Evolutionary conservation across 2,888 invertebrate genomes (phyloP).

Genomic region (Tolmerus cingulatus): DNA sequence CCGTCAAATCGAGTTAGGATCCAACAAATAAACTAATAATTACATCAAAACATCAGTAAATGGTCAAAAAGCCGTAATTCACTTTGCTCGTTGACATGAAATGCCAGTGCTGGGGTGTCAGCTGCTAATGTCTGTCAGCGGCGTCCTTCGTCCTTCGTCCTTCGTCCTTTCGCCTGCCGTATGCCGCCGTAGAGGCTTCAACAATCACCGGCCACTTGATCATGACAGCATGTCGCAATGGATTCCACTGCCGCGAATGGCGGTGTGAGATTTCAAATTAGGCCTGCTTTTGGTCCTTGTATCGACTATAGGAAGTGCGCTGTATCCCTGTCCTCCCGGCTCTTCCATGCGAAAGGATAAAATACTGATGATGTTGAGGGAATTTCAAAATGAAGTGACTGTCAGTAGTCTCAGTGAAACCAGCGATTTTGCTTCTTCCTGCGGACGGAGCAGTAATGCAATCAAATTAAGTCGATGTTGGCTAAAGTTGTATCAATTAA

Average conservation of each 20-base stretch:
- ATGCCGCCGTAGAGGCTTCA: not conserved
- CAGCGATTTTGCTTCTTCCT: not conserved
- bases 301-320: not conserved
- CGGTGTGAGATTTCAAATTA: slow-evolving; percentile 27
- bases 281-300: not conserved
- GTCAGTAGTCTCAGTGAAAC: not conserved
- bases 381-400: not conserved
- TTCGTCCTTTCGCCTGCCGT: not conserved
- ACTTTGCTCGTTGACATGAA: slow-evolving; percentile 50
- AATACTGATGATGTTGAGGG: slow-evolving; percentile 22
- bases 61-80: slow-evolving; percentile 53
- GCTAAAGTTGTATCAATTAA: slow-evolving; percentile 26
- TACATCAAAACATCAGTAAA: slow-evolving; percentile 53
- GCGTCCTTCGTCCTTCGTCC: no score
- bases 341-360: not conserved
- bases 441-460: not conserved
- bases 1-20: no score
- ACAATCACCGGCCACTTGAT: not conserved
- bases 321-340: not conserved
- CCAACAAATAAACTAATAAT: slow-evolving; percentile 50
- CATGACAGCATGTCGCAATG: slow-evolving; percentile 34
- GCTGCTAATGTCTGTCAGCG: slow-evolving; percentile 20
- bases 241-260: not conserved
- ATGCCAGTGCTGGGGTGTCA: slow-evolving; percentile 16
- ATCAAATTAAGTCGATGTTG: slow-evolving; percentile 23